A percentile compares a stretch with the other conserved stretches of the same genome.
Evolutionary conservation across 2,888 invertebrate species (phyloP).

Genomic region (Liodrosophila aerea): DNA sequence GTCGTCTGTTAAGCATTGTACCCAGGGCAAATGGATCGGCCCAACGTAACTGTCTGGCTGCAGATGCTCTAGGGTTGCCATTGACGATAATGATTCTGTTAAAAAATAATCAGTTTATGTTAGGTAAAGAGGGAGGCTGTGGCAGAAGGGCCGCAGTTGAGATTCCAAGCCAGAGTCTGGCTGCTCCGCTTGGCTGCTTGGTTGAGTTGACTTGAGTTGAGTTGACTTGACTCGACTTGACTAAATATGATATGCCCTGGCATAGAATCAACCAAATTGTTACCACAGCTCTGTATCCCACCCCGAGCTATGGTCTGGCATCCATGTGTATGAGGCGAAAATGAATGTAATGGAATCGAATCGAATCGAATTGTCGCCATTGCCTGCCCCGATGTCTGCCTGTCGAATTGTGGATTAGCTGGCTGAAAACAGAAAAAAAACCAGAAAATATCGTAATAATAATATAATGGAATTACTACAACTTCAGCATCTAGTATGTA

Average conservation of each 20-base stretch:
- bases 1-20: background rate
- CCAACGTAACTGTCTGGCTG: conserved; percentile 18
- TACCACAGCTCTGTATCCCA: conserved; percentile 54
- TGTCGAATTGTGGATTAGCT: conserved; percentile 71
- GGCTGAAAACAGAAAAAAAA: conserved; percentile 39
- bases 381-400: conserved; percentile 33
- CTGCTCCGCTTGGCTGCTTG: conserved; percentile 34
- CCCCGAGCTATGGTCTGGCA: no score
- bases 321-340: conserved; percentile 52
- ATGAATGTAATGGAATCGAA: conserved; percentile 58
- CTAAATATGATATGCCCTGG: conserved; percentile 72
- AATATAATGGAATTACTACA: conserved; percentile 51
- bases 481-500: conserved; percentile 50
- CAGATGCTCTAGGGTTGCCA: conserved; percentile 48
- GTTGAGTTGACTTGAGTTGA: conserved; percentile 30
- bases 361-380: conserved; percentile 31
- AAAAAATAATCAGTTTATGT: conserved; percentile 75
- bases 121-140: conserved; percentile 51
- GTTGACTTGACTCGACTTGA: conserved; percentile 40
- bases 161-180: conserved; percentile 24
- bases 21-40: background rate
- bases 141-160: conserved; percentile 10
- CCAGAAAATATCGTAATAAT: no score
- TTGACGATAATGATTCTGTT: conserved; percentile 74
- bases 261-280: conserved; percentile 72